Evolutionary conservation across 2,888 invertebrate genomes (phyloP).

Genomic region (Helobdella robusta): DNA sequence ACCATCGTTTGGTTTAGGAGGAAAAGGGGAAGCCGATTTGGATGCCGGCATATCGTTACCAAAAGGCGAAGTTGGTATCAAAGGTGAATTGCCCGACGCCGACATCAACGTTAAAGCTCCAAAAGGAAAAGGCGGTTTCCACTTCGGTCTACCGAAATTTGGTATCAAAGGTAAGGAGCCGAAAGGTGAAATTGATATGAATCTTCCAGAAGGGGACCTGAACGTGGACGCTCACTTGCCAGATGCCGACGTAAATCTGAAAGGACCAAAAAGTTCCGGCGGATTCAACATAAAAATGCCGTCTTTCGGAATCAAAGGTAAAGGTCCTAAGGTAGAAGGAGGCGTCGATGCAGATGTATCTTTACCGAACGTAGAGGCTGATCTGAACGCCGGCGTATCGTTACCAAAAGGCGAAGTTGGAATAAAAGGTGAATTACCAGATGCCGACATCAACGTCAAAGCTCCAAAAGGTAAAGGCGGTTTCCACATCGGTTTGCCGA

Average conservation of each 20-base stretch:
- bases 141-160: conserved; percentile 16
- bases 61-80: conserved; percentile 1
- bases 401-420: conserved; percentile 20
- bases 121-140: conserved; percentile 23
- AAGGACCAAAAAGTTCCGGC: conserved; percentile 15
- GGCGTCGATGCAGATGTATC: conserved; percentile 6
- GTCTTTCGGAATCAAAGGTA: conserved; percentile 18
- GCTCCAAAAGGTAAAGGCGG: conserved; percentile 18
- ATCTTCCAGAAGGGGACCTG: conserved; percentile 14
- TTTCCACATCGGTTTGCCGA: conserved; percentile 18
- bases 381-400: background rate
- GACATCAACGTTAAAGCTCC: conserved; percentile 20
- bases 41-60: background rate
- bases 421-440: conserved; percentile 6
- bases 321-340: conserved; percentile 16
- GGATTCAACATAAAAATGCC: conserved; percentile 11
- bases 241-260: conserved; percentile 21
- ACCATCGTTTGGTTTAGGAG: conserved; percentile 23
- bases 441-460: conserved; percentile 11
- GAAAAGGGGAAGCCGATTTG: conserved; percentile 24
- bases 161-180: conserved; percentile 13
- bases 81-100: conserved; percentile 16
- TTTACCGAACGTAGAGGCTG: conserved; percentile 4
- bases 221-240: conserved; percentile 21
- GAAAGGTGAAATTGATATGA: conserved; percentile 17